These are phyloP conservation scores for Drosophila tristis DNA, from an alignment of 1,140 invertebrate species.

Conservation along the genomic window DNA sequence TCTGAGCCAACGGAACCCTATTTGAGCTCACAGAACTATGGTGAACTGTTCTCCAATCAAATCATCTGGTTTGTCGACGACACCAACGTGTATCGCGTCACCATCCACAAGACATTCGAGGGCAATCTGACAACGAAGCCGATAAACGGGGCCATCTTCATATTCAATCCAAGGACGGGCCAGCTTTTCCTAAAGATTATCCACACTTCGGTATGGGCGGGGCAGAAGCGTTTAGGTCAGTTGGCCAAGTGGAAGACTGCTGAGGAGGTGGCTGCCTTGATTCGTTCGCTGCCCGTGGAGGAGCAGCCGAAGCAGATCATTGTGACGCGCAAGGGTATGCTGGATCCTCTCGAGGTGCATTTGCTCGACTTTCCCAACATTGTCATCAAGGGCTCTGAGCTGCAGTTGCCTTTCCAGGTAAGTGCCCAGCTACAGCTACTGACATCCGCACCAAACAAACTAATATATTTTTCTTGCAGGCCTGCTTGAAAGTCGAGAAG, in stretches of 20 bases:
- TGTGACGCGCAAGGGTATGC: slow-evolving; percentile 99
- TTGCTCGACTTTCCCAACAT: slow-evolving; percentile 99
- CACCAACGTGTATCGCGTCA: slow-evolving; percentile 99
- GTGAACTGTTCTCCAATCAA: slow-evolving; percentile 99
- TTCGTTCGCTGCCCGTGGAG: slow-evolving; percentile 99
- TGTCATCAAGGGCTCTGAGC: slow-evolving; percentile 99
- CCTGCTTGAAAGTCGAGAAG: slow-evolving; percentile 99
- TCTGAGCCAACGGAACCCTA: slow-evolving; percentile 99
- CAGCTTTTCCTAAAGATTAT: slow-evolving; percentile 99
- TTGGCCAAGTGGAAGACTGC: slow-evolving; percentile 99
- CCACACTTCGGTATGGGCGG: slow-evolving; percentile 99
- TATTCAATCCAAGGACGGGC: slow-evolving; percentile 99
- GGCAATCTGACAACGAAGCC: slow-evolving; percentile 99
- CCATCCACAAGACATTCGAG: slow-evolving; percentile 99
- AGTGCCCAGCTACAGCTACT: background rate
- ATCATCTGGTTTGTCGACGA: slow-evolving; percentile 99
- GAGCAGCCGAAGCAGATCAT: slow-evolving; percentile 99
- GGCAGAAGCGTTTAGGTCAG: slow-evolving; percentile 96
- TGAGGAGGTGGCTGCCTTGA: slow-evolving; percentile 99
- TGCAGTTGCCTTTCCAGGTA: slow-evolving; percentile 98
- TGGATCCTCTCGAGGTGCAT: slow-evolving; percentile 99
- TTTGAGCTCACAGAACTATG: slow-evolving; percentile 99
- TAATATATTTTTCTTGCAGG: slow-evolving; percentile 13
- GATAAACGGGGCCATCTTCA: slow-evolving; percentile 99
- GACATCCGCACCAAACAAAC: too few species aligned